Base-by-base conservation (phyloP, 2,113 vertebrate genomes). In the Tachysurus fulvidraco region DNA sequence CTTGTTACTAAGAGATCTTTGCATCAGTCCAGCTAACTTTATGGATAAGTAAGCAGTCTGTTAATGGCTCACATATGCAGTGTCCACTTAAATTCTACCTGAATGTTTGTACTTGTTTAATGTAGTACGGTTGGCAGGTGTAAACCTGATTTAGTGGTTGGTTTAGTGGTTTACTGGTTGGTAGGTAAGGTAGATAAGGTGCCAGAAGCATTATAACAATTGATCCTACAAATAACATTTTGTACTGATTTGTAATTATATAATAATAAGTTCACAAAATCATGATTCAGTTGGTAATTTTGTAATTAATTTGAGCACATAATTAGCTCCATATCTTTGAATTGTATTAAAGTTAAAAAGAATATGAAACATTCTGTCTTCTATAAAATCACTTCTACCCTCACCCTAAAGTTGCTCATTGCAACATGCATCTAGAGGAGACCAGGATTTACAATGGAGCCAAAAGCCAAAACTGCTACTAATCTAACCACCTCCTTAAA, bases 341-440 rank as follows among this genome's bases (percentile, higher is more conserved):
- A 36, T 36, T 41, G 30, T 16, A 41, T 69, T 14, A 36, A 6
- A 3, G 36, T 5, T 36, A 69, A 69, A 69, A 36, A 9, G n/a
- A 67, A 10, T 16, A 17, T 14, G 28, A 67, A 36, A 67, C 28
- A 13, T 67, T 67, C 28, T 16, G n/a, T 5, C 14, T 7, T 67
- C 65, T 16, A 30, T 16, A 7, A 67, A 67, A 30, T 67, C n/a
- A 16, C 64, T 86, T 87, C 89, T 69, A 84, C 89, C 67, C 86
- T 76, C 74, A 44, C 4, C 83, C 87, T 81, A 80, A 71, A 25
- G 23, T 77, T 84, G 50, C 83, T 85, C 30, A 74, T 55, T 88
- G 67, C 67, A 88, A 79, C 84, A 78, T 74, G 85, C 65, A 85
- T 85, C 85, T 76, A 59, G 81, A 90, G 86, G 83, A 91, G 85